Percentiles rank a stretch among this genome's conserved stretches.
These are phyloP conservation scores for Paramuricea clavata DNA, from an alignment of 92 coral and sea anemone species.

Conservation along the genomic window DNA sequence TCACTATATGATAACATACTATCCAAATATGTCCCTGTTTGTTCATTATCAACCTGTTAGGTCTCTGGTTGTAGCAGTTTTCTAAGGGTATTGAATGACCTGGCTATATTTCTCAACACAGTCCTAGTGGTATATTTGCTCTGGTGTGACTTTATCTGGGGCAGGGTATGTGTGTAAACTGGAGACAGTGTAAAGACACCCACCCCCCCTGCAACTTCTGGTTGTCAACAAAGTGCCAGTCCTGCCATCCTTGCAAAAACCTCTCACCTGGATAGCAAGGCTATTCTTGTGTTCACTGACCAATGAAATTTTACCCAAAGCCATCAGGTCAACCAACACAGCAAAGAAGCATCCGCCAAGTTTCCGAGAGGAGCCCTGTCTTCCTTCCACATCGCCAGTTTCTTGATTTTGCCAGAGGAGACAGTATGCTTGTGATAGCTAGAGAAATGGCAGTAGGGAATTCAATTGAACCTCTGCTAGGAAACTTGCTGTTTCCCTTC, in stretches of 20 bases:
- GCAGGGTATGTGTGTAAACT: neutral
- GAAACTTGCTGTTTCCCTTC: too few relatives aligned
- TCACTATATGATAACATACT: too few relatives aligned
- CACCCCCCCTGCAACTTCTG: neutral
- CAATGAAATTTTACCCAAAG: constrained; percentile 66
- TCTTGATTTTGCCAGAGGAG: constrained; percentile 89
- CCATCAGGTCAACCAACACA: constrained; percentile 67
- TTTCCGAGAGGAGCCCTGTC: constrained; percentile 65
- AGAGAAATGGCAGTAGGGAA: neutral
- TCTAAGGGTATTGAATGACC: too few relatives aligned
- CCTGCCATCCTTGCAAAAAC: neutral
- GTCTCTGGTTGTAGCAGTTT: too few relatives aligned
- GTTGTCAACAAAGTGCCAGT: too few relatives aligned
- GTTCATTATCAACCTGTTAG: too few relatives aligned
- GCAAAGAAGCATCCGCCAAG: constrained; percentile 74
- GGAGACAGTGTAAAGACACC: too few relatives aligned
- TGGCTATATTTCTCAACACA: too few relatives aligned
- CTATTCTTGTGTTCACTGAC: constrained; percentile 63
- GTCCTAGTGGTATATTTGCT: too few relatives aligned
- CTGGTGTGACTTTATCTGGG: neutral
- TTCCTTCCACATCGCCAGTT: constrained; percentile 72
- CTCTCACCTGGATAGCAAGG: constrained; percentile 48
- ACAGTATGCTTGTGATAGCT: constrained; percentile 79
- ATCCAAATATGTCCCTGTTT: too few relatives aligned
- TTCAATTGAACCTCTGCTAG: too few relatives aligned